Conservation (phyloP, 2,797 vertebrate species). For the Pseudochirops corinnae region DNA sequence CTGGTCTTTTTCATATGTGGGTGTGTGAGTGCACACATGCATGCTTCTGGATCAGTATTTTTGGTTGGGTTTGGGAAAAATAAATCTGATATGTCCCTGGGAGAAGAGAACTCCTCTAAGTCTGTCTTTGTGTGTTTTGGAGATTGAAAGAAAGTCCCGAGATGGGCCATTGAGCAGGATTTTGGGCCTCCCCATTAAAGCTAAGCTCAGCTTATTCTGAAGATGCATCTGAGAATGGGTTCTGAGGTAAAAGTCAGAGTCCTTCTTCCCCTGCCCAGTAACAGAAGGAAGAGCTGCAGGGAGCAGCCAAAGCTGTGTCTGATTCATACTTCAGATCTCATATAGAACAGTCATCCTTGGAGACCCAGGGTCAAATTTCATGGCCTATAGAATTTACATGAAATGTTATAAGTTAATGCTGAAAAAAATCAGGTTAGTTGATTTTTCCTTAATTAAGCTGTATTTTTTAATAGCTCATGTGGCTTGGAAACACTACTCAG, state of each 20-base stretch:
- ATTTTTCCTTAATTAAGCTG: neutral
- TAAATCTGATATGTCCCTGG: neutral
- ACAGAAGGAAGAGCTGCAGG: neutral
- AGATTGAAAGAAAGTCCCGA: neutral
- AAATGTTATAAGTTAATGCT: neutral
- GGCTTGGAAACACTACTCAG: neutral
- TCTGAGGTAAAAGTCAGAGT: neutral
- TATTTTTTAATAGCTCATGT: neutral
- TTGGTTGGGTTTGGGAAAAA: neutral
- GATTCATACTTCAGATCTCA: neutral
- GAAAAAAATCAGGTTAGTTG: neutral
- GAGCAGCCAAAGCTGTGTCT: neutral
- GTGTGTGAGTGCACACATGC: neutral
- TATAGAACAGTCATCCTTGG: neutral
- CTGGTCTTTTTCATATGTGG: neutral
- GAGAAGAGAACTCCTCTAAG: neutral
- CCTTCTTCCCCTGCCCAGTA: neutral
- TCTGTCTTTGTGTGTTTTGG: neutral
- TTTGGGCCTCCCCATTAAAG: neutral
- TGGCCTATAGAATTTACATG: slow-evolving; percentile 29
- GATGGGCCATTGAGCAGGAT: neutral
- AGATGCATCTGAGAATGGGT: neutral
- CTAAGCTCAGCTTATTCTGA: neutral
- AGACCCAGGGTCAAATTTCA: neutral
- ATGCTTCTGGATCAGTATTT: neutral